Conservation (phyloP, 2,113 vertebrate species). For the Oryzias javanicus region DNA sequence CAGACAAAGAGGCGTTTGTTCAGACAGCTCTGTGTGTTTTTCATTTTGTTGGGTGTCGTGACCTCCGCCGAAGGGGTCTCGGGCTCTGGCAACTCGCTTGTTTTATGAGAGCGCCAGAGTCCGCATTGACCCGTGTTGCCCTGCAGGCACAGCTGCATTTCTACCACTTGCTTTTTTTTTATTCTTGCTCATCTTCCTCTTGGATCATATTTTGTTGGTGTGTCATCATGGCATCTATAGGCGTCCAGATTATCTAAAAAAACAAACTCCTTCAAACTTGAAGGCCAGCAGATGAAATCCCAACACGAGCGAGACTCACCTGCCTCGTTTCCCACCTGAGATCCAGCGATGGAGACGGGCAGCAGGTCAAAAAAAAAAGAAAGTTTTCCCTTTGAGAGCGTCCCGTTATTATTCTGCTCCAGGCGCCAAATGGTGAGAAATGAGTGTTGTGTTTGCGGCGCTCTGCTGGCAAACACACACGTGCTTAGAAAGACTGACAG, state of each 20-base stretch:
- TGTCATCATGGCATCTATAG: too few relatives aligned
- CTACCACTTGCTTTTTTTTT: constrained; percentile 16
- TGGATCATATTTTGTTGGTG: constrained; percentile 11
- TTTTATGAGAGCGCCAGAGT: constrained; percentile 34
- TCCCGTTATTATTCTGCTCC: constrained; percentile 63
- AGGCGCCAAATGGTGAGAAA: constrained; percentile 49
- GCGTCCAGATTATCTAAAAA: too few relatives aligned
- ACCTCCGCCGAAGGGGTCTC: constrained; percentile 34
- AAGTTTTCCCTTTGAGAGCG: constrained; percentile 59
- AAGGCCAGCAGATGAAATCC: constrained; percentile 26
- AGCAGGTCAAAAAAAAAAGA: constrained; percentile 19
- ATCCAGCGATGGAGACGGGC: constrained; percentile 18
- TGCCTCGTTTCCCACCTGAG: constrained; percentile 29
- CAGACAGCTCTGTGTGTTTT: constrained; percentile 16
- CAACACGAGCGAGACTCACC: constrained; percentile 41
- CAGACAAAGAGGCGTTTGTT: constrained; percentile 40
- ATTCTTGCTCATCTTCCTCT: background rate
- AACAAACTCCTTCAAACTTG: background rate
- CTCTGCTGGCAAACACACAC: constrained; percentile 14
- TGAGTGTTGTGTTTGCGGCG: constrained; percentile 26
- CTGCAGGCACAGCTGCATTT: constrained; percentile 36
- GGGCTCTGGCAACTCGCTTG: constrained; percentile 36
- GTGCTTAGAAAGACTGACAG: constrained; percentile 24
- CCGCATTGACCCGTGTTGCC: constrained; percentile 35
- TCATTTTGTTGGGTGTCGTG: constrained; percentile 36